phyloP scores from a whole-genome alignment of 2,797 vertebrate genomes.

The Myotis planiceps region DNA sequence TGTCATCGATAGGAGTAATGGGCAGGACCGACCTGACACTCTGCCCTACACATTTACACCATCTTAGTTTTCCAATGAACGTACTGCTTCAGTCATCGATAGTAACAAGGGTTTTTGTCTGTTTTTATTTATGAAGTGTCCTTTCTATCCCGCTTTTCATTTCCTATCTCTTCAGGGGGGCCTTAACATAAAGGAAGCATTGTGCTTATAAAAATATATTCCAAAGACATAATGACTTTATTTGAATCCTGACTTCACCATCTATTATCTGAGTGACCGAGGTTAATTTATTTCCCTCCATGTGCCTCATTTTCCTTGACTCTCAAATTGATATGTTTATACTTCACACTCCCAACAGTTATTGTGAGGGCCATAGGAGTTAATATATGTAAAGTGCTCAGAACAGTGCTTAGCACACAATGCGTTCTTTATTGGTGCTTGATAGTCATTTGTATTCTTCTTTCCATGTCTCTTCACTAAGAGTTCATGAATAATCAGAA shows the following conservation, averaged over 20 bases:
- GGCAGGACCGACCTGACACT: rapidly evolving
- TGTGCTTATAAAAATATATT: neutral
- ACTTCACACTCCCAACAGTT: neutral
- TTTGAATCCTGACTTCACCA: neutral
- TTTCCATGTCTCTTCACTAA: neutral
- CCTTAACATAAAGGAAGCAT: neutral
- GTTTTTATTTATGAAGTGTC: rapidly evolving
- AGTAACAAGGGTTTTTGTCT: neutral
- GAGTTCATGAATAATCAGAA: neutral
- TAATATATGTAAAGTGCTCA: neutral
- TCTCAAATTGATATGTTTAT: neutral
- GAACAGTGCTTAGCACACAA: neutral
- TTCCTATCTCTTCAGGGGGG: neutral
- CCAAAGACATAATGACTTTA: neutral
- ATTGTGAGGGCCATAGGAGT: neutral
- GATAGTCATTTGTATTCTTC: neutral
- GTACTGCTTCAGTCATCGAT: neutral
- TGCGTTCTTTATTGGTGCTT: neutral
- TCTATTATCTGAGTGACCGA: neutral
- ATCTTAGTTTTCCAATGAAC: neutral
- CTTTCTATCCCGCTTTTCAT: neutral
- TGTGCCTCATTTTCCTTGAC: neutral
- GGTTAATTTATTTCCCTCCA: neutral
- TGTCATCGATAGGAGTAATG: neutral
- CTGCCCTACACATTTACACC: neutral